These are phyloP conservation scores for Galeruca laticollis DNA, from an alignment of 2,888 invertebrate genomes.

Conservation along the genomic window DNA sequence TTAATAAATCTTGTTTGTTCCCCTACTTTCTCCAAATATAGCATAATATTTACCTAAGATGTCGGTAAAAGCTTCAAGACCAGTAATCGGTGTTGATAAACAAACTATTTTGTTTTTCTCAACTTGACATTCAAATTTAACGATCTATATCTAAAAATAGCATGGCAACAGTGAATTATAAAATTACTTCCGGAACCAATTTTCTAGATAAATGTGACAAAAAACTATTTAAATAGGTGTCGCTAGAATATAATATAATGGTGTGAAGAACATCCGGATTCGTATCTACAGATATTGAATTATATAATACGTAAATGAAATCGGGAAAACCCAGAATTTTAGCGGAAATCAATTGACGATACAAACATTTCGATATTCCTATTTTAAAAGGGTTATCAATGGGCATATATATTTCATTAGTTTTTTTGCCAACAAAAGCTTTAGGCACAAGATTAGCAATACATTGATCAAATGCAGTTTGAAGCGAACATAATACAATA, in stretches of 20 bases:
- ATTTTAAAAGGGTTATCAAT: no score
- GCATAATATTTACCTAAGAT: background rate
- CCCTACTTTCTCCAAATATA: background rate
- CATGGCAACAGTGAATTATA: background rate
- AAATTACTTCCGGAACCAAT: slow-evolving; percentile 1
- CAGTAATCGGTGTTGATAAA: background rate
- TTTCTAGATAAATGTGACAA: background rate
- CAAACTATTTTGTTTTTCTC: background rate
- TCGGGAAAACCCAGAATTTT: background rate
- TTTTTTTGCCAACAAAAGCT: no score
- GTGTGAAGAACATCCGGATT: background rate
- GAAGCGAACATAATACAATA: no score
- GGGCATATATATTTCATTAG: no score
- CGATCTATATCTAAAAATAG: background rate
- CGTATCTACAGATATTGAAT: background rate
- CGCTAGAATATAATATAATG: background rate
- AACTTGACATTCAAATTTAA: background rate
- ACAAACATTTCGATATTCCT: no score
- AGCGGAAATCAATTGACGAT: background rate
- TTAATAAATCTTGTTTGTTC: background rate
- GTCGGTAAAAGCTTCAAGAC: background rate
- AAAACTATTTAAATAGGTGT: background rate
- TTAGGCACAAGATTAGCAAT: no score
- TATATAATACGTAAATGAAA: background rate
- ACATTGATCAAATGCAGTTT: no score